phyloP scores from a whole-genome alignment of 1,140 invertebrate genomes.

The Neodiprion lecontei region DNA sequence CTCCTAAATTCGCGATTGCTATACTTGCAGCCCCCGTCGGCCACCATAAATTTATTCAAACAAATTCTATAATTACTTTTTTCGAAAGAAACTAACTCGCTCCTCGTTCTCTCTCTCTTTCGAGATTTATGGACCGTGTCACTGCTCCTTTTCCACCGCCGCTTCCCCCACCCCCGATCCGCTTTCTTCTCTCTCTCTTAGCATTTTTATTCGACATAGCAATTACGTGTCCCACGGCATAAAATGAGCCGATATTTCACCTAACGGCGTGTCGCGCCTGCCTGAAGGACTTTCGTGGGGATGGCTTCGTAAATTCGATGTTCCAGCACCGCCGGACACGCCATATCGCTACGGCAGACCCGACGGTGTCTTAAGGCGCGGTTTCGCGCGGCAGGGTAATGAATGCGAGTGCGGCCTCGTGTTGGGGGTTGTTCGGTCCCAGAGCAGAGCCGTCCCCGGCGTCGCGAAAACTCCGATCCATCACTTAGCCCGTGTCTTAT shows the following conservation, averaged over 20 bases:
- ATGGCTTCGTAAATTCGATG: conserved; percentile 8
- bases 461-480: conserved; percentile 40
- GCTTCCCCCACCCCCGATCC: too few species aligned
- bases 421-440: conserved; percentile 37
- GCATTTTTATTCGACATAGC: conserved; percentile 27
- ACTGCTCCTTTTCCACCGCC: conserved; percentile 31
- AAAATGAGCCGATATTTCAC: too few species aligned
- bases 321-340: not conserved
- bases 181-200: conserved; percentile 17
- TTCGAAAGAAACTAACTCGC: conserved; percentile 25
- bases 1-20: conserved; percentile 46
- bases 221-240: not conserved
- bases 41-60: conserved; percentile 56
- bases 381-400: conserved; percentile 25
- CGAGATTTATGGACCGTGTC: conserved; percentile 5
- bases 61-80: conserved; percentile 60
- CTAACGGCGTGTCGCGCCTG: not conserved
- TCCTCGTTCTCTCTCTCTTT: not conserved
- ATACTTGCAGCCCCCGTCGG: conserved; percentile 15
- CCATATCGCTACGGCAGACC: not conserved
- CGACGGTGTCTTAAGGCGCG: conserved; percentile 1
- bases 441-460: conserved; percentile 25
- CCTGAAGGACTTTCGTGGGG: not conserved
- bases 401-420: conserved; percentile 40
- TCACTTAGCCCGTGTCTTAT: conserved; percentile 31